Percentiles rank a stretch among this genome's conserved stretches.
Conservation (phyloP, 2,797 vertebrate genomes). For the Malacoraja senta region DNA sequence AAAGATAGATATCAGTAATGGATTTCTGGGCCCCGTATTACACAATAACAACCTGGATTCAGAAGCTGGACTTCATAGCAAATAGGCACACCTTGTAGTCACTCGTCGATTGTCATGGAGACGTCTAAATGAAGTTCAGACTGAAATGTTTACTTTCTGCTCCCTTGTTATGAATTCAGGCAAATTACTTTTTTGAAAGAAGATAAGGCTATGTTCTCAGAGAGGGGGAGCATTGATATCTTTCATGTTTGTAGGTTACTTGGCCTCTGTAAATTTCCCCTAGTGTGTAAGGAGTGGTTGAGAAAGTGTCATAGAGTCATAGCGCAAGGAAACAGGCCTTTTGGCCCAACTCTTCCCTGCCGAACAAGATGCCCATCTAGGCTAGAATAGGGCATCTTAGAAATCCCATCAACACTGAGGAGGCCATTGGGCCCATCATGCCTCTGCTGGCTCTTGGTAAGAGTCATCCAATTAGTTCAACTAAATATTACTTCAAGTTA, state of each 20-base stretch:
- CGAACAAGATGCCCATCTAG: too few species aligned
- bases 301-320: too few species aligned
- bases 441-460: background rate
- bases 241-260: too few species aligned
- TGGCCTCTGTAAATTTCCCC: too few species aligned
- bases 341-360: too few species aligned
- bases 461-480: background rate
- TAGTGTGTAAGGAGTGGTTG: too few species aligned
- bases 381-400: too few species aligned
- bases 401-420: too few species aligned
- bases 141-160: constrained; percentile 16
- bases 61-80: constrained; percentile 20
- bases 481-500: background rate
- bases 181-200: background rate
- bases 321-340: too few species aligned
- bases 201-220: background rate
- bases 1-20: background rate
- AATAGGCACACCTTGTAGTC: constrained; percentile 24
- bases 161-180: background rate
- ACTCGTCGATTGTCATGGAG: background rate
- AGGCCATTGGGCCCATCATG: too few species aligned
- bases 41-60: background rate
- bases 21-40: constrained; percentile 15
- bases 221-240: background rate
- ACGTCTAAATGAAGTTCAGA: constrained; percentile 22